Evolutionary conservation across 2,797 vertebrate genomes (phyloP).

Genomic region (Pipistrellus pipistrellus): DNA sequence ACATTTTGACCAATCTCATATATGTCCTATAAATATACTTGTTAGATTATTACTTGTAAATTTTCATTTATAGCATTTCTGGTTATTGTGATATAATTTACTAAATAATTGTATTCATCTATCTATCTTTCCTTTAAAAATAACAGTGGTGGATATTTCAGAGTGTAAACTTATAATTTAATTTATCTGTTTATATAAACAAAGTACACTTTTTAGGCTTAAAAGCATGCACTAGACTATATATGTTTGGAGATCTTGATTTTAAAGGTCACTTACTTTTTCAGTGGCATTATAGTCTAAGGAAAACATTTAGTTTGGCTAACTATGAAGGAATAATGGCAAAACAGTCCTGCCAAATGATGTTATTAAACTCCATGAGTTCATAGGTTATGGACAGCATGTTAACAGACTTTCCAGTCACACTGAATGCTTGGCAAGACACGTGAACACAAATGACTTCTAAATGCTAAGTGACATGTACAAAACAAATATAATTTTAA

Average conservation of each 20-base stretch:
- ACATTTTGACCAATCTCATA: background rate
- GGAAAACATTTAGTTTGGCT: conserved; percentile 84
- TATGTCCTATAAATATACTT: background rate
- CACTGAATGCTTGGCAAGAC: conserved; percentile 13
- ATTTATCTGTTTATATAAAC: conserved; percentile 3
- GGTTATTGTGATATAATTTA: background rate
- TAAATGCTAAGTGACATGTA: conserved; percentile 8
- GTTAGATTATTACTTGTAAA: background rate
- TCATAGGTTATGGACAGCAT: background rate
- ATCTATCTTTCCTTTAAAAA: background rate
- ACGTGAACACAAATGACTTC: conserved; percentile 27
- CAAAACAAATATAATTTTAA: conserved; percentile 37
- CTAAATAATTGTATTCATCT: conserved; percentile 8
- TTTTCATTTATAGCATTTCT: conserved; percentile 6
- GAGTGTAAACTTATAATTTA: background rate
- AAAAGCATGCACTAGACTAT: conserved; percentile 2
- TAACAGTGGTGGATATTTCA: conserved; percentile 3
- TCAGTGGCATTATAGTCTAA: conserved; percentile 69
- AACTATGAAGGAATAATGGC: conserved; percentile 78
- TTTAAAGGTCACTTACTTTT: conserved; percentile 77
- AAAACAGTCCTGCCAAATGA: conserved; percentile 72
- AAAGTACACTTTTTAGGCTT: background rate
- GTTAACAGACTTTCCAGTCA: conserved; percentile 8
- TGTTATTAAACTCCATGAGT: conserved; percentile 26
- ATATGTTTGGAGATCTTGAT: conserved; percentile 45